Percentiles rank a stretch among this genome's conserved stretches.
These are phyloP conservation scores for Ormyrus pomaceus DNA, from an alignment of 2,888 invertebrate species.

Conservation along the genomic window DNA sequence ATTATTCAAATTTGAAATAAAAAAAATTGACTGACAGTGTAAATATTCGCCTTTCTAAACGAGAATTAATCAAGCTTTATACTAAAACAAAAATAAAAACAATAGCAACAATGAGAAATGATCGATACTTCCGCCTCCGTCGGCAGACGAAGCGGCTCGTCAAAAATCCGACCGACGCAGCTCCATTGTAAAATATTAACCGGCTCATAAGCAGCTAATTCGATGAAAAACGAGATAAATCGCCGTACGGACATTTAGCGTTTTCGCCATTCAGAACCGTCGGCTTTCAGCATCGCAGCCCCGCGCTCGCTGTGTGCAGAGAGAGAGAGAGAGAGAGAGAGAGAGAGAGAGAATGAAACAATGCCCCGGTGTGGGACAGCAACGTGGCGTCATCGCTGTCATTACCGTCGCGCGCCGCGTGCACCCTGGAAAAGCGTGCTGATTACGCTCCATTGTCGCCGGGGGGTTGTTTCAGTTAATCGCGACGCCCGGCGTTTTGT, in stretches of 20 bases:
- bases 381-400: slow-evolving; percentile 59
- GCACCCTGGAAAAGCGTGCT: slow-evolving; percentile 67
- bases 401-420: slow-evolving; percentile 25
- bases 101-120: too few species aligned
- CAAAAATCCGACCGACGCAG: too few species aligned
- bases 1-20: too few species aligned
- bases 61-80: too few species aligned
- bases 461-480: slow-evolving; percentile 71
- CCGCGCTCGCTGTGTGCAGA: too few species aligned
- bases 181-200: neutral
- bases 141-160: too few species aligned
- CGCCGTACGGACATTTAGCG: neutral
- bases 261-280: too few species aligned
- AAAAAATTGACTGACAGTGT: too few species aligned
- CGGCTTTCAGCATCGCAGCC: too few species aligned
- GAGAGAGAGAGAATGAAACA: slow-evolving; percentile 15
- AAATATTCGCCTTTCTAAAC: too few species aligned
- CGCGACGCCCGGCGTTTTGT: slow-evolving; percentile 67
- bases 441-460: slow-evolving; percentile 70
- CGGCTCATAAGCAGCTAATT: neutral
- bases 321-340: neutral
- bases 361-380: slow-evolving; percentile 50
- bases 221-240: neutral
- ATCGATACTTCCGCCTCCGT: too few species aligned
- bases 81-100: too few species aligned